These are phyloP conservation scores for Physocephala rufipes DNA, from an alignment of 2,888 invertebrate genomes.

Conservation along the genomic window DNA sequence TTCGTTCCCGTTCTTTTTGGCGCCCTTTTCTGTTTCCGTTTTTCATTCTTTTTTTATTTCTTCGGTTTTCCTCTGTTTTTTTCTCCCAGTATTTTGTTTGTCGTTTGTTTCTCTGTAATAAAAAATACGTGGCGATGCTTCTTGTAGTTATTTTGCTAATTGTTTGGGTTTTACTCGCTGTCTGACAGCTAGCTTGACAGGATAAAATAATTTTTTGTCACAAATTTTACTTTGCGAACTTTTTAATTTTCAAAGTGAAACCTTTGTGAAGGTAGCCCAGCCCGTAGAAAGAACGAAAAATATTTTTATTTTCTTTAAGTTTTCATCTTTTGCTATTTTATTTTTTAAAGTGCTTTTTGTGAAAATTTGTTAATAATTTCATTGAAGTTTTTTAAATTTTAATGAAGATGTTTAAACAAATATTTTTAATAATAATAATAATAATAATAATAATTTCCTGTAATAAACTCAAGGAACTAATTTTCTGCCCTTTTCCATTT, in stretches of 20 bases:
- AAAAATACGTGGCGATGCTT: conserved; percentile 4
- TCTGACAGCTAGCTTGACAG: conserved; percentile 1
- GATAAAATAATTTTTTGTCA: not conserved
- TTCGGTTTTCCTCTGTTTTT: not conserved
- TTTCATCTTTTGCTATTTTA: not conserved
- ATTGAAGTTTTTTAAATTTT: too few relatives aligned
- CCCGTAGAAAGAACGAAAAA: not conserved
- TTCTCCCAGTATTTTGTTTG: too few relatives aligned
- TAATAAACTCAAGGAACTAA: too few relatives aligned
- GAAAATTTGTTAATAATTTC: too few relatives aligned
- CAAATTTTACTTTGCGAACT: not conserved
- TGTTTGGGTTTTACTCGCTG: conserved; percentile 5
- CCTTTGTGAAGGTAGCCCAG: not conserved
- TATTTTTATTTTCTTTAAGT: not conserved
- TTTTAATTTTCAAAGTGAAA: too few relatives aligned
- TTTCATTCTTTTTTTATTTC: not conserved
- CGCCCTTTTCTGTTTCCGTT: not conserved
- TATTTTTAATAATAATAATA: too few relatives aligned
- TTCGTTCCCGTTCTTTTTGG: not conserved
- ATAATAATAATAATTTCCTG: too few relatives aligned
- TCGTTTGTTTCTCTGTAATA: conserved; percentile 1
- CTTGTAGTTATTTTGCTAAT: conserved; percentile 23
- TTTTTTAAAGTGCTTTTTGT: not conserved
- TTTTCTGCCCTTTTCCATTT: too few relatives aligned
- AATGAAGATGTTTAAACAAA: too few relatives aligned